Conservation (phyloP, 2,888 invertebrate species). For the Metacarcinus magister region DNA sequence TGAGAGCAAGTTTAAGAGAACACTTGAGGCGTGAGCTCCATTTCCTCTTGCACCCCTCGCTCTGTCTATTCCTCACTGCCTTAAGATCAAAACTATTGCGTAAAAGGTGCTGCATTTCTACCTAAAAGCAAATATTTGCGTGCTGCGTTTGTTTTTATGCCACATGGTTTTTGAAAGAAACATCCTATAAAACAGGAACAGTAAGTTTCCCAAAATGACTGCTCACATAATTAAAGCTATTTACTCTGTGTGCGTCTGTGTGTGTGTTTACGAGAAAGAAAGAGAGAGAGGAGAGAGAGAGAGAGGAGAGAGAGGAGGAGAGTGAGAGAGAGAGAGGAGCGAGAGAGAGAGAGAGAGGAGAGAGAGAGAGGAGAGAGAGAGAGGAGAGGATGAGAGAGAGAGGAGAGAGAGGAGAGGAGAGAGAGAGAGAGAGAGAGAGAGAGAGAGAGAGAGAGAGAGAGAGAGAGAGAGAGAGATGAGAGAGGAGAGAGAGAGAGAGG, state of each 20-base stretch:
- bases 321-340: no score
- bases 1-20: neutral
- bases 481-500: constrained; percentile 40
- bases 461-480: constrained; percentile 23
- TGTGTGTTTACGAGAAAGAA: no score
- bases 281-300: no score
- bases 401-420: no score
- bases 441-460: neutral
- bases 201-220: neutral
- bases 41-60: neutral
- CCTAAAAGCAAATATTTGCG: neutral
- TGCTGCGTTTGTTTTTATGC: neutral
- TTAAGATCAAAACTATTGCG: neutral
- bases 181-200: neutral
- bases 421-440: constrained; percentile 16
- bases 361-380: no score
- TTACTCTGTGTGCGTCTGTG: no score
- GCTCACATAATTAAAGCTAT: neutral
- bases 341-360: no score
- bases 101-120: neutral
- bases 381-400: no score
- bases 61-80: neutral
- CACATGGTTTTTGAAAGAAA: neutral
- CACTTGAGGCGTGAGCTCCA: neutral
- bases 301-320: no score